These are phyloP conservation scores for Phorcus lineatus DNA, from an alignment of 2,888 invertebrate genomes.

Conservation along the genomic window DNA sequence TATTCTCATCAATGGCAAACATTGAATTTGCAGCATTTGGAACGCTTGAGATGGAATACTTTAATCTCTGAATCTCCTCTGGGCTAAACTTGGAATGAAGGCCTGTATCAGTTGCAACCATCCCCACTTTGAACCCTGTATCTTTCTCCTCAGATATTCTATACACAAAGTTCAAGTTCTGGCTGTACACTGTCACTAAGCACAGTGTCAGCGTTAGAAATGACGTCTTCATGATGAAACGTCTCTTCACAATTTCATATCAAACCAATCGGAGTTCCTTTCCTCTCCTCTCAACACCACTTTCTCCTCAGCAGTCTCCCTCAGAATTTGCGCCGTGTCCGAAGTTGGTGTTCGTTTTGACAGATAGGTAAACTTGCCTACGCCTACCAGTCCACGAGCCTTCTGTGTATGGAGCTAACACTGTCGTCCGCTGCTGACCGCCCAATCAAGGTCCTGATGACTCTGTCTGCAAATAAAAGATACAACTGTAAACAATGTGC, in stretches of 20 bases:
- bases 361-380: not conserved
- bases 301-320: not conserved
- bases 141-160: conserved; percentile 37
- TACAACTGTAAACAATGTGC: conserved; percentile 5
- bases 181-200: not conserved
- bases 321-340: not conserved
- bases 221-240: not conserved
- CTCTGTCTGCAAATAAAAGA: conserved; percentile 12
- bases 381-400: not conserved
- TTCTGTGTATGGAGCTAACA: conserved; percentile 15
- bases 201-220: not conserved
- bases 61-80: conserved; percentile 55
- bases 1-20: conserved; percentile 55
- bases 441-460: conserved; percentile 17
- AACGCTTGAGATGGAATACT: conserved; percentile 57
- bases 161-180: not conserved
- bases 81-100: conserved; percentile 56
- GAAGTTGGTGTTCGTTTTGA: not conserved
- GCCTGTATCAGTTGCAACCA: conserved; percentile 58
- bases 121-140: conserved; percentile 45
- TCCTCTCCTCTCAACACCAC: not conserved
- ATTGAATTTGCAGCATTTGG: conserved; percentile 50
- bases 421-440: not conserved
- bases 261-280: not conserved
- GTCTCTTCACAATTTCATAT: conserved; percentile 5